Percentiles rank a stretch among this genome's conserved stretches.
Conservation (phyloP, 2,113 vertebrate species). For the Coreoperca whiteheadi region DNA sequence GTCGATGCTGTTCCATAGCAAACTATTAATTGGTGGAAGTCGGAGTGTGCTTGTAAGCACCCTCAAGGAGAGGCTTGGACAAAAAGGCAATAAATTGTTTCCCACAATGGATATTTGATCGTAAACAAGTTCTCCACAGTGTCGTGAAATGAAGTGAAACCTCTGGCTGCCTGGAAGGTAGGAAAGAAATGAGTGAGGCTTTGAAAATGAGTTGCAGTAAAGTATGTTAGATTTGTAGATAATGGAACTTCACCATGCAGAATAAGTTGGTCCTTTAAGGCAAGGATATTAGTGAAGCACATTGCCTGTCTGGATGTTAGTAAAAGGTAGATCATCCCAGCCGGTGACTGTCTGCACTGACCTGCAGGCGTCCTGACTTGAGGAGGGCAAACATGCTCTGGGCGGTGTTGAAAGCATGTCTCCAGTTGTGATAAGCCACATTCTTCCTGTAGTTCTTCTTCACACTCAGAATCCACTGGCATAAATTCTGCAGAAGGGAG, state of each 20-base stretch:
- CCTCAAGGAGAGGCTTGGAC: background rate
- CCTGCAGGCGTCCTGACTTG: conserved; percentile 95
- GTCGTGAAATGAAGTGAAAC: background rate
- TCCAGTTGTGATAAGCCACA: conserved; percentile 98
- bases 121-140: background rate
- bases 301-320: background rate
- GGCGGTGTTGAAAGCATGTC: conserved; percentile 96
- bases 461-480: conserved; percentile 96
- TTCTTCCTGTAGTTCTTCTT: conserved; percentile 99
- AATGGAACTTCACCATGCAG: background rate
- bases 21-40: background rate
- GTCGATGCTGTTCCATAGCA: background rate
- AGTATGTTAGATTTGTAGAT: background rate
- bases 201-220: background rate
- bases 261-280: background rate
- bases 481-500: conserved; percentile 88
- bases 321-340: background rate
- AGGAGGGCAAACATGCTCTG: conserved; percentile 98
- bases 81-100: background rate
- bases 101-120: background rate
- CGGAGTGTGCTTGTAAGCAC: background rate
- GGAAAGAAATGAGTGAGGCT: background rate
- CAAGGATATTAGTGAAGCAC: background rate
- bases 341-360: conserved; percentile 64
- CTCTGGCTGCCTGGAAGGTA: background rate